Evolutionary conservation across 2,888 invertebrate species (phyloP).

Genomic region (Onthophagus sagittarius): DNA sequence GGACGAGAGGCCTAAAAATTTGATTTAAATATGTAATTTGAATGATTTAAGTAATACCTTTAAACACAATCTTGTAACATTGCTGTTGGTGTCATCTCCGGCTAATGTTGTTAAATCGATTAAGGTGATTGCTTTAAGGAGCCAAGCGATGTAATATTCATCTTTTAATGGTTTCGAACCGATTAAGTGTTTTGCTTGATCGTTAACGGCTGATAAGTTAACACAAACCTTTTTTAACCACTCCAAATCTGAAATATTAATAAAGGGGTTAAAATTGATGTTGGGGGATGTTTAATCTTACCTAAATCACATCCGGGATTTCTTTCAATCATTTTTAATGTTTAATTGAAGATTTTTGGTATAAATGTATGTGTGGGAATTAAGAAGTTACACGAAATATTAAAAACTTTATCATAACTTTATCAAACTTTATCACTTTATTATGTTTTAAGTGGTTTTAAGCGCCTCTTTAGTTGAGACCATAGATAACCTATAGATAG

Average conservation of each 20-base stretch:
- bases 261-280: too few relatives aligned
- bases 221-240: slow-evolving; percentile 54
- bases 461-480: too few relatives aligned
- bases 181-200: slow-evolving; percentile 52
- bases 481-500: too few relatives aligned
- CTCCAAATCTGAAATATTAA: slow-evolving; percentile 46
- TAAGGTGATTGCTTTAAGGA: slow-evolving; percentile 75
- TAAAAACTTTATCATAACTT: too few relatives aligned
- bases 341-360: neutral
- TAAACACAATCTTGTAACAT: slow-evolving; percentile 75
- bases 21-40: neutral
- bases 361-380: neutral
- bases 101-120: slow-evolving; percentile 92
- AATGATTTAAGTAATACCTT: slow-evolving; percentile 57
- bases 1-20: slow-evolving; percentile 56
- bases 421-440: too few relatives aligned
- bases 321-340: slow-evolving; percentile 30
- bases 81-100: slow-evolving; percentile 74
- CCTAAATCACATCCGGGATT: slow-evolving; percentile 44
- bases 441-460: too few relatives aligned
- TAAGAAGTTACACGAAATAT: too few relatives aligned
- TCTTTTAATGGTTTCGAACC: slow-evolving; percentile 46
- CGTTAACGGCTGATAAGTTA: slow-evolving; percentile 57
- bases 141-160: slow-evolving; percentile 65
- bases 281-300: slow-evolving; percentile 25